These are phyloP conservation scores for Amniataba percoides DNA, from an alignment of 2,797 vertebrate genomes.

Conservation along the genomic window DNA sequence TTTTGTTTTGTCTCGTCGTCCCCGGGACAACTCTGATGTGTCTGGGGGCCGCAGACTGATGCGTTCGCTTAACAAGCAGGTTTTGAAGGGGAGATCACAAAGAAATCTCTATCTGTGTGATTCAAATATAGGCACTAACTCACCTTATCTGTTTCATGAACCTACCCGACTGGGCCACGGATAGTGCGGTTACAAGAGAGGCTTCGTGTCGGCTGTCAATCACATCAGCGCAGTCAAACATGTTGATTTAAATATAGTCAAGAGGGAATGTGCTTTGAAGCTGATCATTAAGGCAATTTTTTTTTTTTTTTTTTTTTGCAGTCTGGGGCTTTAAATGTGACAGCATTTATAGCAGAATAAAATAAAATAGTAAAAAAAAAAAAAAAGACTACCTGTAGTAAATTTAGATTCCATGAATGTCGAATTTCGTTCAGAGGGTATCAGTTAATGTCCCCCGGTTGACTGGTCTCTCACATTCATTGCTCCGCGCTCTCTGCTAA, in stretches of 20 bases:
- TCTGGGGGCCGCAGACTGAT: conserved; percentile 39
- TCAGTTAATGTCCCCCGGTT: conserved; percentile 62
- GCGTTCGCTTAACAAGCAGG: conserved; percentile 25
- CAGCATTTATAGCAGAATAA: conserved; percentile 35
- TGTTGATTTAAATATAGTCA: conserved; percentile 49
- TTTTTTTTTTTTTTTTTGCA: conserved; percentile 39
- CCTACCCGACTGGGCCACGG: not conserved
- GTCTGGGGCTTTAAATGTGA: conserved; percentile 28
- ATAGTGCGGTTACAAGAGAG: conserved; percentile 53
- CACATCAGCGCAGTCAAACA: conserved; percentile 49
- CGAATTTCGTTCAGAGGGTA: conserved; percentile 52
- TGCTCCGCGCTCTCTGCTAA: conserved; percentile 65
- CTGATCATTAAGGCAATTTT: conserved; percentile 27
- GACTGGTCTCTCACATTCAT: conserved; percentile 64
- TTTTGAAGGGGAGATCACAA: conserved; percentile 45
- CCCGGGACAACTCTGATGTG: conserved; percentile 8
- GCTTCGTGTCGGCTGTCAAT: conserved; percentile 56
- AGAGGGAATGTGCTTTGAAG: conserved; percentile 46
- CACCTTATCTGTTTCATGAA: conserved; percentile 41
- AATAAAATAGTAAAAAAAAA: conserved; percentile 22
- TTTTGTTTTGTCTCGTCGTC: conserved; percentile 46
- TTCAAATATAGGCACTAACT: conserved; percentile 30
- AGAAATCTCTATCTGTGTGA: conserved; percentile 21
- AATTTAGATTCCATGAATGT: conserved; percentile 61
- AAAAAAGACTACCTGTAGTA: conserved; percentile 28